Conservation (phyloP, 2,888 invertebrate species). For the Parochlus steinenii region DNA sequence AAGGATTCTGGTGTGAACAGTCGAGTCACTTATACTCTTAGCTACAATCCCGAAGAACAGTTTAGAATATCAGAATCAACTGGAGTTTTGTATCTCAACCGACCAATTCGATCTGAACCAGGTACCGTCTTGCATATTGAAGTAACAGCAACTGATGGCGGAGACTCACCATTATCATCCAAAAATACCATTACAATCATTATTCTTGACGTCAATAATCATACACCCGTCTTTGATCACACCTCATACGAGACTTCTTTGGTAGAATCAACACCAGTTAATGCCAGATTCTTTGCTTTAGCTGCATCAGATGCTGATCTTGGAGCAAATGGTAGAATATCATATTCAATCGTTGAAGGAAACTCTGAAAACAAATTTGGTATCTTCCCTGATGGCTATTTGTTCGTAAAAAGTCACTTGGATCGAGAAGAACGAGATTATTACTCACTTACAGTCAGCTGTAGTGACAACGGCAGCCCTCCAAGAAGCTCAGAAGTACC, state of each 20-base stretch:
- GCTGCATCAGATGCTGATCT: slow-evolving; percentile 80
- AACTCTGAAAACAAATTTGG: slow-evolving; percentile 78
- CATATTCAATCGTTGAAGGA: slow-evolving; percentile 72
- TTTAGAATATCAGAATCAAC: slow-evolving; percentile 74
- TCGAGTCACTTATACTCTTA: slow-evolving; percentile 63
- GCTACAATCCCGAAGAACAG: slow-evolving; percentile 60
- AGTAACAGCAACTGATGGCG: slow-evolving; percentile 74
- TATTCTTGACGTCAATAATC: slow-evolving; percentile 84
- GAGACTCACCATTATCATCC: slow-evolving; percentile 54
- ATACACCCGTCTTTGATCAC: slow-evolving; percentile 85
- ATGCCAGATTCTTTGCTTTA: slow-evolving; percentile 77
- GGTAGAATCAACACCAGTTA: slow-evolving; percentile 77
- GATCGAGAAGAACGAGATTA: slow-evolving; percentile 86
- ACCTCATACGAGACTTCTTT: slow-evolving; percentile 86
- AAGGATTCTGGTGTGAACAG: slow-evolving; percentile 81
- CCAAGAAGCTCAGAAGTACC: slow-evolving; percentile 71
- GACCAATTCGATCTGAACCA: slow-evolving; percentile 59
- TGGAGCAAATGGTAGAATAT: slow-evolving; percentile 60
- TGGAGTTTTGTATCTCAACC: slow-evolving; percentile 76
- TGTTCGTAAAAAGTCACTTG: slow-evolving; percentile 71
- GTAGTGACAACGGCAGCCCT: slow-evolving; percentile 63
- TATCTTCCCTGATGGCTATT: slow-evolving; percentile 84
- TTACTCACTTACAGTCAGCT: slow-evolving; percentile 74
- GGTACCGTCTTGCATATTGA: slow-evolving; percentile 54
- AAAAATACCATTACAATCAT: slow-evolving; percentile 54